A percentile compares a stretch with the other conserved stretches of the same genome.
Evolutionary conservation across 2,888 invertebrate species (phyloP).

Genomic region (Antitype chi): DNA sequence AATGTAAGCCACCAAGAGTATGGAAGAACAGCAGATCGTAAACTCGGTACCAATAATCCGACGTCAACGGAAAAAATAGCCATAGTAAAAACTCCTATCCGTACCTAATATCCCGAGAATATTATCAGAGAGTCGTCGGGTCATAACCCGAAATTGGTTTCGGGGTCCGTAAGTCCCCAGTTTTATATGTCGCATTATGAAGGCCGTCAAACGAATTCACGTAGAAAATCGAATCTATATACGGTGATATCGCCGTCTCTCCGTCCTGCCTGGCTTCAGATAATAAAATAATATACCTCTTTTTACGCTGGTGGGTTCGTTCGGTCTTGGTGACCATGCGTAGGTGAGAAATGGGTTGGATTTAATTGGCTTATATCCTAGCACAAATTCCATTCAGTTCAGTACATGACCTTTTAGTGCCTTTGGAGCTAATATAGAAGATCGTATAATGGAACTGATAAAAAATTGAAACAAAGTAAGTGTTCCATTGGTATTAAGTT

Average conservation of each 20-base stretch:
- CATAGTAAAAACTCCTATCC: conserved; percentile 91
- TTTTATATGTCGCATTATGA: conserved; percentile 91
- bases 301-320: conserved; percentile 80
- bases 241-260: conserved; percentile 89
- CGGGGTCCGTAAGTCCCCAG: conserved; percentile 91
- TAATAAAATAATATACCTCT: conserved; percentile 90
- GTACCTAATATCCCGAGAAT: conserved; percentile 91
- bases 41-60: conserved; percentile 88
- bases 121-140: conserved; percentile 91
- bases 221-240: conserved; percentile 92
- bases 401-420: conserved; percentile 1
- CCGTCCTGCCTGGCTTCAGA: conserved; percentile 87
- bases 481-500: conserved; percentile 57
- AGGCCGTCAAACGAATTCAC: conserved; percentile 91
- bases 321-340: conserved; percentile 67
- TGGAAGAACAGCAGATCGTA: conserved; percentile 82
- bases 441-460: conserved; percentile 60
- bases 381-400: not conserved
- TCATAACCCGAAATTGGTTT: conserved; percentile 91
- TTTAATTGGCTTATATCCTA: conserved; percentile 44
- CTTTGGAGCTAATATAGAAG: not conserved
- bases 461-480: conserved; percentile 64
- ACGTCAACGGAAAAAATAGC: conserved; percentile 90
- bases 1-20: conserved; percentile 80
- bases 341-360: conserved; percentile 52